phyloP scores from a whole-genome alignment of 2,797 vertebrate species.

The Delichon dasypus region DNA sequence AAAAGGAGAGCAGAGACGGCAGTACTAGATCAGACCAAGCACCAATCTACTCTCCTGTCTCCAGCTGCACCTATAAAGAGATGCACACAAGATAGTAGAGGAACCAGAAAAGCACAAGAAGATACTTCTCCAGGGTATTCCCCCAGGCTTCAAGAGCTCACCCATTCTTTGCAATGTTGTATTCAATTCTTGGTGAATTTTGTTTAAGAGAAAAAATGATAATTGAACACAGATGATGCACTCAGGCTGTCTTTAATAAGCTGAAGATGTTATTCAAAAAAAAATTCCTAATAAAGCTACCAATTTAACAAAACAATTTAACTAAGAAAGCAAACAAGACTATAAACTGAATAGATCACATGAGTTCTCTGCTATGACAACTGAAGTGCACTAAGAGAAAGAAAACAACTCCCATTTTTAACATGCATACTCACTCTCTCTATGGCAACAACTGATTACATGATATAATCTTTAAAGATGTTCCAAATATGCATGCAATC shows the following conservation, averaged over 20 bases:
- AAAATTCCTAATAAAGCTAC: background rate
- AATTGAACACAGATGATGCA: background rate
- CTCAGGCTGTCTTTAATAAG: background rate
- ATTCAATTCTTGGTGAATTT: background rate
- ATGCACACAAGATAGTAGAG: background rate
- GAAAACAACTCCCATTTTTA: slow-evolving; percentile 15
- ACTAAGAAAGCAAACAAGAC: background rate
- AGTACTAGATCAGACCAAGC: background rate
- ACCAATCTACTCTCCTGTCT: background rate
- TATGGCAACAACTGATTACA: background rate
- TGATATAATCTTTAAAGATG: background rate
- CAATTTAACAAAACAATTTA: background rate
- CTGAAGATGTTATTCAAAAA: background rate
- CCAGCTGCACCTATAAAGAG: background rate
- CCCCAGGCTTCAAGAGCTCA: background rate
- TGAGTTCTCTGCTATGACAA: background rate
- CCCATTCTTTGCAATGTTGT: background rate
- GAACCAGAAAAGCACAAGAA: background rate
- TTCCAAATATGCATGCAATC: background rate
- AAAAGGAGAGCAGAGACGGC: background rate
- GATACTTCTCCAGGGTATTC: background rate
- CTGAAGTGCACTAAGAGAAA: background rate
- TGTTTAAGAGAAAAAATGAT: background rate
- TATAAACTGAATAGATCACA: background rate
- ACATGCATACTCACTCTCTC: background rate